Conservation (phyloP, 2,888 invertebrate species). For the Malthinus seriepunctatus region DNA sequence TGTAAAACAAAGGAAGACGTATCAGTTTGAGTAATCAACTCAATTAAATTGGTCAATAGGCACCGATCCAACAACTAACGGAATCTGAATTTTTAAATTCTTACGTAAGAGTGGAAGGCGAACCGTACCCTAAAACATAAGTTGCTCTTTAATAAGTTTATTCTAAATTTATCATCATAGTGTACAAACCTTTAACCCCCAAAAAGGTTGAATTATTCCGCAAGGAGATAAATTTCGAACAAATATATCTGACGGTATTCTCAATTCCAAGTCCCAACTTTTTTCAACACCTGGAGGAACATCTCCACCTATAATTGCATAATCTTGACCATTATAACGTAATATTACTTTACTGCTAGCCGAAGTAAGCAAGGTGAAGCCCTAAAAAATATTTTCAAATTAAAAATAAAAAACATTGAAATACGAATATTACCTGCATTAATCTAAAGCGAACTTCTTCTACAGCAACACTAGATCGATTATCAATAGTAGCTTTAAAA, state of each 20-base stretch:
- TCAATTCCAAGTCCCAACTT: slow-evolving; percentile 11
- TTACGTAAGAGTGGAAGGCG: slow-evolving; percentile 5
- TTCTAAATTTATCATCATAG: too few relatives aligned
- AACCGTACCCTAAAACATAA: slow-evolving; percentile 10
- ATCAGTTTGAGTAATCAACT: too few relatives aligned
- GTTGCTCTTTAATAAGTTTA: neutral
- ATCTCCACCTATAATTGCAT: neutral
- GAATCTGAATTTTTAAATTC: too few relatives aligned
- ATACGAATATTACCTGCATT: slow-evolving; percentile 2
- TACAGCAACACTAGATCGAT: slow-evolving; percentile 3
- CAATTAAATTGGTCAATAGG: too few relatives aligned
- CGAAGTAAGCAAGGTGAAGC: too few relatives aligned
- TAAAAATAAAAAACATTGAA: too few relatives aligned
- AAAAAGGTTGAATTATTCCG: slow-evolving; percentile 5
- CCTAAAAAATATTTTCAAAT: too few relatives aligned
- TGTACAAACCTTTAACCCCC: slow-evolving; percentile 15
- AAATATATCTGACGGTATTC: too few relatives aligned
- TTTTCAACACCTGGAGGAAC: slow-evolving; percentile 1
- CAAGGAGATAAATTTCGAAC: slow-evolving; percentile 1
- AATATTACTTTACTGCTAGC: neutral
- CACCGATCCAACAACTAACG: too few relatives aligned
- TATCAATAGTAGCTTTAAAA: slow-evolving; percentile 4
- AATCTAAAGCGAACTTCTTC: slow-evolving; percentile 9
- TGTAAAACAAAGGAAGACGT: too few relatives aligned
- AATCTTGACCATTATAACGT: neutral